Conservation (phyloP, 2,797 vertebrate species). For the Cyprinella venusta region DNA sequence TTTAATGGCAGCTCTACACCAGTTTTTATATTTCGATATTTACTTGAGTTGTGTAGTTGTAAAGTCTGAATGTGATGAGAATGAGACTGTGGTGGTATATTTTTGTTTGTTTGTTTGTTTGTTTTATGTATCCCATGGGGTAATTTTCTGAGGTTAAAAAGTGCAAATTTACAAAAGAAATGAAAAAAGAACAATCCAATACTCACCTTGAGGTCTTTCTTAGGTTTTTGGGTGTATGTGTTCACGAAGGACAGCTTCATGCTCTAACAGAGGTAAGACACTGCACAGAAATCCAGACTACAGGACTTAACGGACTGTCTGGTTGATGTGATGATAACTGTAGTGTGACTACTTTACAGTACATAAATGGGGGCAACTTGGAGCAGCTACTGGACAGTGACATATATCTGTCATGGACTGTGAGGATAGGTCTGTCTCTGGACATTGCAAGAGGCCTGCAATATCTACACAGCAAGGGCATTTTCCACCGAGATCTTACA, state of each 20-base stretch:
- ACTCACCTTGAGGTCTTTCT: not conserved
- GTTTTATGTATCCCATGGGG: not conserved
- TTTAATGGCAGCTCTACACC: not conserved
- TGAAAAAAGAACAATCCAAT: not conserved
- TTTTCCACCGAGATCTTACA: constrained; percentile 88
- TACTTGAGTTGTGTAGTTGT: not conserved
- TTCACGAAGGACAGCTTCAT: constrained; percentile 95
- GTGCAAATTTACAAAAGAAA: not conserved
- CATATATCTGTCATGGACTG: constrained; percentile 80
- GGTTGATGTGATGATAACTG: constrained; percentile 7
- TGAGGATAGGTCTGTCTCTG: constrained; percentile 81
- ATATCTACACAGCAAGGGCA: constrained; percentile 88
- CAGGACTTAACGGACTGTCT: not conserved
- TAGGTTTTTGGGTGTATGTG: constrained; percentile 95
- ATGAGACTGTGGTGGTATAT: not conserved
- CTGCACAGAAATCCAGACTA: constrained; percentile 17
- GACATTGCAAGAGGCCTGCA: constrained; percentile 82
- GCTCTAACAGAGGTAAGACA: constrained; percentile 89
- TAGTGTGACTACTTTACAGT: constrained; percentile 68
- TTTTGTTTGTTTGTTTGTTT: too few relatives aligned
- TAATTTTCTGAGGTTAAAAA: not conserved
- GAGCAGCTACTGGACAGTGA: constrained; percentile 87
- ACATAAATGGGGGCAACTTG: constrained; percentile 87
- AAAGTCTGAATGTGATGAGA: not conserved
- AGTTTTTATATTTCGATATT: not conserved